Conservation (phyloP, 2,113 vertebrate genomes). For the Perca flavescens region DNA sequence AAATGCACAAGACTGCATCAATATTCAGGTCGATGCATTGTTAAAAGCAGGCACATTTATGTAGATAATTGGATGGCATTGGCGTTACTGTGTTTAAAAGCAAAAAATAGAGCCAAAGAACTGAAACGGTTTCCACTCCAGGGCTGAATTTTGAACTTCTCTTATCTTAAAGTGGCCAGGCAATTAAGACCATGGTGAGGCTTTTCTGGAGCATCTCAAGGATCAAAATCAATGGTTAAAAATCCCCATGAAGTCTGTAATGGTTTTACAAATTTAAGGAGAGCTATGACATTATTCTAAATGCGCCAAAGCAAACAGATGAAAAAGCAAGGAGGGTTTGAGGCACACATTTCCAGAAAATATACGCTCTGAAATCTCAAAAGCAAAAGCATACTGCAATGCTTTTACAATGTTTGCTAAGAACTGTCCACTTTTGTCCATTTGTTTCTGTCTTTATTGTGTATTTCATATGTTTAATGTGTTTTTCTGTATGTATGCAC, state of each 20-base stretch:
- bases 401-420: not conserved
- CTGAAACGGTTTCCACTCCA: slow-evolving; percentile 37
- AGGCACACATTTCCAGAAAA: slow-evolving; percentile 40
- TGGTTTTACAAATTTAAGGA: slow-evolving; percentile 67
- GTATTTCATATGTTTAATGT: no score
- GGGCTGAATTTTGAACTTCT: slow-evolving; percentile 55
- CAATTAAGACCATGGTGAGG: slow-evolving; percentile 46
- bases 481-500: no score
- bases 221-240: slow-evolving; percentile 64
- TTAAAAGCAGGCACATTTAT: slow-evolving; percentile 64
- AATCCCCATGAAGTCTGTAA: slow-evolving; percentile 75
- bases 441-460: no score
- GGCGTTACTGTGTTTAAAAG: slow-evolving; percentile 66
- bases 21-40: slow-evolving; percentile 65
- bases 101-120: slow-evolving; percentile 52
- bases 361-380: slow-evolving; percentile 5
- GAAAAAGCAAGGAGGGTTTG: slow-evolving; percentile 26
- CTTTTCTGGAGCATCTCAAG: slow-evolving; percentile 55
- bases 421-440: not conserved
- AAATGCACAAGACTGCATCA: slow-evolving; percentile 53
- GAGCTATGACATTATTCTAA: slow-evolving; percentile 58
- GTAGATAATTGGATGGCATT: slow-evolving; percentile 73
- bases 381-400: slow-evolving; percentile 7
- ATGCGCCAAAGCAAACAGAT: slow-evolving; percentile 39
- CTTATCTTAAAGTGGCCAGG: slow-evolving; percentile 76